These are phyloP conservation scores for Mobula birostris DNA, from an alignment of 2,113 vertebrate species.

Conservation along the genomic window DNA sequence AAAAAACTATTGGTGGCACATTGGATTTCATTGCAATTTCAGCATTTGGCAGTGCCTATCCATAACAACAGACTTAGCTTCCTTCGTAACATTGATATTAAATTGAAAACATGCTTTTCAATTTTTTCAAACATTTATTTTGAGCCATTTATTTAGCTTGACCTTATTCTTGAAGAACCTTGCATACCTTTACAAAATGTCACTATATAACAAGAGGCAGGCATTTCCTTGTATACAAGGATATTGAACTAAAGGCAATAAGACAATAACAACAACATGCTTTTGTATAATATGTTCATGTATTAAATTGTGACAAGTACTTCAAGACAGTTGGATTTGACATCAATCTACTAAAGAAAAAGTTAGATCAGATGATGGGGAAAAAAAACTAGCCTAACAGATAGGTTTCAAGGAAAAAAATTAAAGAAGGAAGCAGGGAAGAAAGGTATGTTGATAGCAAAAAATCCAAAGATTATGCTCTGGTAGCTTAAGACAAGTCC, in stretches of 20 bases:
- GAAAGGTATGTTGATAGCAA: too few relatives aligned
- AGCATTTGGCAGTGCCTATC: background rate
- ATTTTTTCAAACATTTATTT: background rate
- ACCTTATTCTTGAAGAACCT: background rate
- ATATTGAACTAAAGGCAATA: background rate
- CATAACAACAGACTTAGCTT: background rate
- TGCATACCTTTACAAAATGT: background rate
- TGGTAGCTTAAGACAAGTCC: too few relatives aligned
- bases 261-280: too few relatives aligned
- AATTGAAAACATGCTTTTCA: constrained; percentile 14
- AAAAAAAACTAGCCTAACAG: too few relatives aligned
- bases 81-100: background rate
- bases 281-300: too few relatives aligned
- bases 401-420: too few relatives aligned
- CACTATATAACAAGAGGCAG: background rate
- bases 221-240: background rate
- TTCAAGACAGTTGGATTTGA: too few relatives aligned
- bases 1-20: background rate
- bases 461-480: too few relatives aligned
- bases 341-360: too few relatives aligned
- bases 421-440: too few relatives aligned
- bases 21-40: background rate
- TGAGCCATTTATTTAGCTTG: background rate
- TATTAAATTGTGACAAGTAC: too few relatives aligned
- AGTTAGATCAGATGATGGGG: too few relatives aligned